Conservation (phyloP, 2,888 invertebrate genomes). For the Acronicta aceris region DNA sequence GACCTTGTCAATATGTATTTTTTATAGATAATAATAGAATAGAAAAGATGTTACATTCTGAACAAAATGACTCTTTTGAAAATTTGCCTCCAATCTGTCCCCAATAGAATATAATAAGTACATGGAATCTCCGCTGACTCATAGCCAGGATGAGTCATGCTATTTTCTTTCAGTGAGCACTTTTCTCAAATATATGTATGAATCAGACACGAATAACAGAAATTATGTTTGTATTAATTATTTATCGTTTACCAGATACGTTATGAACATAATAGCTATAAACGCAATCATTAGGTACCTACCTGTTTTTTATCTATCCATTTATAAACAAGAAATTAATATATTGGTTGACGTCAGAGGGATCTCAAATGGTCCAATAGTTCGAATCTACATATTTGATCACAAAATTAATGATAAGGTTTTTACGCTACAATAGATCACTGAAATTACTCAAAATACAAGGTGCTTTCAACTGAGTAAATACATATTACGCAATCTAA, state of each 20-base stretch:
- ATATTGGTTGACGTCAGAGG: slow-evolving; percentile 42
- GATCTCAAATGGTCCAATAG: slow-evolving; percentile 64
- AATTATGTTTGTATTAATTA: slow-evolving; percentile 14
- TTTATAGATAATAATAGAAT: slow-evolving; percentile 1
- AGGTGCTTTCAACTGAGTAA: neutral
- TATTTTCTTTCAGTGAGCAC: slow-evolving; percentile 4
- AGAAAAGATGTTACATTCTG: neutral
- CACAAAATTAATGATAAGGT: too few relatives aligned
- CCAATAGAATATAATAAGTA: neutral
- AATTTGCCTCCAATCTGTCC: slow-evolving; percentile 4
- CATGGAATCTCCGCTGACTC: slow-evolving; percentile 33
- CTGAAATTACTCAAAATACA: too few relatives aligned
- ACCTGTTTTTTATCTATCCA: slow-evolving; percentile 16
- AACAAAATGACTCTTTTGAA: slow-evolving; percentile 3
- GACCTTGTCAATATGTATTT: slow-evolving; percentile 7
- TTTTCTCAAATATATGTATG: slow-evolving; percentile 27
- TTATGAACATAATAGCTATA: neutral
- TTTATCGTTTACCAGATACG: slow-evolving; percentile 18
- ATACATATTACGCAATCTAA: slow-evolving; percentile 3
- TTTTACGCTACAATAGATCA: slow-evolving; percentile 8
- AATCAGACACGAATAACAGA: slow-evolving; percentile 18
- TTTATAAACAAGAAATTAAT: slow-evolving; percentile 34
- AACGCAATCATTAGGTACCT: neutral
- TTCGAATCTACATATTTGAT: slow-evolving; percentile 38
- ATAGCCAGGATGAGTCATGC: slow-evolving; percentile 38